These are phyloP conservation scores for Apaloderma vittatum DNA, from an alignment of 2,113 vertebrate genomes.

Conservation along the genomic window DNA sequence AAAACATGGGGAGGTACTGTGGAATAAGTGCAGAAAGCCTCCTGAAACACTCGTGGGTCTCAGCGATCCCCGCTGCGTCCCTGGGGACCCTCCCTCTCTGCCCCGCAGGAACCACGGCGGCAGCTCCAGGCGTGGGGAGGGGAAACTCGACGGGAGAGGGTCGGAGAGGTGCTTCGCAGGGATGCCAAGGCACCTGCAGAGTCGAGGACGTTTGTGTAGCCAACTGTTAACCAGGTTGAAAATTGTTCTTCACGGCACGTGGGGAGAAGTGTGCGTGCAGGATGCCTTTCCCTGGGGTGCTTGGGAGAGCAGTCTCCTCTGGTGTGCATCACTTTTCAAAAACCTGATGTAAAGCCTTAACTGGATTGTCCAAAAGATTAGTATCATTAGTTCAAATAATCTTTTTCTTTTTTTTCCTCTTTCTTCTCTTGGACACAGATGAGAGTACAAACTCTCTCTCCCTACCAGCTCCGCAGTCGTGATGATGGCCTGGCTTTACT, in stretches of 20 bases:
- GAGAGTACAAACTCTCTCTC: background rate
- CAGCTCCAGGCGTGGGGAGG: background rate
- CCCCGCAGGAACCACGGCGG: rapidly evolving
- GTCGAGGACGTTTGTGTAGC: background rate
- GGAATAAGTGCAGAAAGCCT: rapidly evolving
- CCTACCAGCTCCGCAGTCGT: background rate
- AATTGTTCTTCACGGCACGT: rapidly evolving
- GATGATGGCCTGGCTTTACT: background rate
- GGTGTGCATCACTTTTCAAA: rapidly evolving
- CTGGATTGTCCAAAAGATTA: background rate
- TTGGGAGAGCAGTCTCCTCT: background rate
- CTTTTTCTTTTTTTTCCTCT: background rate
- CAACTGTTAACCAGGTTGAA: background rate
- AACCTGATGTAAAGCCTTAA: background rate
- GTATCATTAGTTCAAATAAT: background rate
- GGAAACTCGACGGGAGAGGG: rapidly evolving
- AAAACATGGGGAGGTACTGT: background rate
- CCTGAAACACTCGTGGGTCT: rapidly evolving
- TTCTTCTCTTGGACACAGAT: background rate
- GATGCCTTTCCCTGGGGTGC: background rate
- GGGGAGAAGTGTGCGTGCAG: too few relatives aligned
- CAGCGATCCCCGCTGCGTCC: rapidly evolving
- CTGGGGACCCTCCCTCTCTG: too few relatives aligned
- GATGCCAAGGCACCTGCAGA: background rate
- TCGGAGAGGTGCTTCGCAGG: background rate